Base-by-base conservation (phyloP, 2,797 vertebrate genomes). In the Oreochromis mossambicus region DNA sequence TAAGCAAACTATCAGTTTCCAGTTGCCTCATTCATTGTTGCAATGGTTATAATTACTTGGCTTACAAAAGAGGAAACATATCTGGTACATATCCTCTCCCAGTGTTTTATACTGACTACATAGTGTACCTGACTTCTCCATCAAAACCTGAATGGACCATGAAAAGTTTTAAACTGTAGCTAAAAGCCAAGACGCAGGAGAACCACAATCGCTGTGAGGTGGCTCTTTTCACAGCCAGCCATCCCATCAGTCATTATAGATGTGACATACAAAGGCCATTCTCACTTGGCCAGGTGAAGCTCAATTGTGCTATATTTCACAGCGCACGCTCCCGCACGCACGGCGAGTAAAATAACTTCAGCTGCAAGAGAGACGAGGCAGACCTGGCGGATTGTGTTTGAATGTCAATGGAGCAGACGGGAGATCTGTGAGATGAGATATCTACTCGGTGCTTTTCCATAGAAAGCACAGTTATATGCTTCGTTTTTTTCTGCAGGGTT, bases 231-330 rank as follows among this genome's bases (percentile, higher is more conserved):
- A 78, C 82, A 77, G 87, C 55, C 83, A 58, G 73, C 83, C 80
- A 70, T 89, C 85, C 66, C 77, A 83, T 92, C 82, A 83, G 79
- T 92, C 91, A 88, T 89, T 83, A 86, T 75, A 86, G 81, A 90
- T 85, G 88, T 87, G 89, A 91, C 91, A 91, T 14, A 85, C 77
- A 92, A 90, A 88, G 36, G 81, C 88, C 77, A 77, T 88, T 88
- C 82, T 91, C 86, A 81, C 88, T 83, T 76, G 54, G 82, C 79
- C 83, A 84, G 82, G 85, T 88, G 78, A 91, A 36, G 8, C 78
- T 85, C 82, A 68, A 83, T 76, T 51, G 76, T 78, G 26, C 86
- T 83, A 86, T 85, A 90, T 92, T 89, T 92, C 91, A 92, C 68
- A 26, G 70, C 52, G 50, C 83, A 79, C 86, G 43, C 83, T 83